A percentile compares a stretch with the other conserved stretches of the same genome.
Conservation (phyloP, 2,113 vertebrate genomes). For the Alligator mississippiensis region DNA sequence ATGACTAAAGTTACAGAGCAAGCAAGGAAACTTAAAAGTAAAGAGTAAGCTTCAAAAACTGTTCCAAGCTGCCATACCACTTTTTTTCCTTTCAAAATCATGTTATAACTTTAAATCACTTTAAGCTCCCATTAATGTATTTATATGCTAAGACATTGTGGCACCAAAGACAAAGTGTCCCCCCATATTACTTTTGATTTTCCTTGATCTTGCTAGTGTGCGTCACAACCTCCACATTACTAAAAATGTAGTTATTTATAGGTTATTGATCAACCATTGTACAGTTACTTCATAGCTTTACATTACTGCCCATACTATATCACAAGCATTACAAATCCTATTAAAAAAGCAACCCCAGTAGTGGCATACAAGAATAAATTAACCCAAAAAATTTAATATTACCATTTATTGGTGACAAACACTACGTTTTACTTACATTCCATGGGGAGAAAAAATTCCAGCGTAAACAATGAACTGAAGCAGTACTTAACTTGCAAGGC, state of each 20-base stretch:
- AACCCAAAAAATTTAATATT: constrained; percentile 80
- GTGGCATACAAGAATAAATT: constrained; percentile 77
- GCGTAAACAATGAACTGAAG: constrained; percentile 85
- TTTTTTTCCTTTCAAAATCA: neutral
- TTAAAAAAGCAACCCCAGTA: constrained; percentile 58
- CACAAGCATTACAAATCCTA: constrained; percentile 66
- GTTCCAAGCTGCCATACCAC: neutral
- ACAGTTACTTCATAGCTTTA: constrained; percentile 71
- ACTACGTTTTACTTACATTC: constrained; percentile 90
- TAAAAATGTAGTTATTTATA: constrained; percentile 55
- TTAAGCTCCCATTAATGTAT: constrained; percentile 43
- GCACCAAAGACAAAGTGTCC: constrained; percentile 57
- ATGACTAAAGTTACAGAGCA: constrained; percentile 26
- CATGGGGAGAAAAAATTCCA: constrained; percentile 89
- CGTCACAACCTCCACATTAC: constrained; percentile 47
- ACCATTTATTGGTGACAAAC: constrained; percentile 87
- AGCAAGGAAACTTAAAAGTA: constrained; percentile 61
- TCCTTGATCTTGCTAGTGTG: constrained; percentile 46
- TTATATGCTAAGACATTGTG: constrained; percentile 62
- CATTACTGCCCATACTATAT: constrained; percentile 67
- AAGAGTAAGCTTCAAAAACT: constrained; percentile 26
- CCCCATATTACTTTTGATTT: constrained; percentile 39
- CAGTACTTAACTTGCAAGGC: constrained; percentile 79
- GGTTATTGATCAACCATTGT: constrained; percentile 53
- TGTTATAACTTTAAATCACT: neutral